Conservation (phyloP, 2,888 invertebrate genomes). For the Saturnia pavonia region DNA sequence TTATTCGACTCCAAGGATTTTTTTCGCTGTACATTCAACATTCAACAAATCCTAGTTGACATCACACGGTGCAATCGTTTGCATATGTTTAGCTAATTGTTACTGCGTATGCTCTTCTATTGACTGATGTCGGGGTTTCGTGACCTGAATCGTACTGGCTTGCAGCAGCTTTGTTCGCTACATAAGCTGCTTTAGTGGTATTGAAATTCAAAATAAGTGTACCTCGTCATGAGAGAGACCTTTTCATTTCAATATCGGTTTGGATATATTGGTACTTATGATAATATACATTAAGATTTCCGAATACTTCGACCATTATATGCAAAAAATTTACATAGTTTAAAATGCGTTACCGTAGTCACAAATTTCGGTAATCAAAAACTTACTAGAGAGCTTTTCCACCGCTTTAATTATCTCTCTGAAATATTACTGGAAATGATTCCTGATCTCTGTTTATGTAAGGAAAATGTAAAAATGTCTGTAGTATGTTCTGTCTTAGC, state of each 20-base stretch:
- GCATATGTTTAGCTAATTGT: slow-evolving; percentile 54
- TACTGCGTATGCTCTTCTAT: slow-evolving; percentile 27
- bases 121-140: slow-evolving; percentile 19
- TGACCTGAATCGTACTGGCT: slow-evolving; percentile 18
- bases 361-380: too few relatives aligned
- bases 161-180: background rate
- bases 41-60: slow-evolving; percentile 45
- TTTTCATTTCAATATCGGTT: too few relatives aligned
- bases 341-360: too few relatives aligned
- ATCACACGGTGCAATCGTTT: slow-evolving; percentile 46
- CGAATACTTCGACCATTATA: background rate
- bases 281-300: background rate
- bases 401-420: too few relatives aligned
- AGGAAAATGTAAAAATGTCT: too few relatives aligned
- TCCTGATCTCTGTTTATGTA: too few relatives aligned
- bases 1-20: slow-evolving; percentile 16
- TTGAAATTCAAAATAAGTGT: background rate
- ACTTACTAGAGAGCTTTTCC: too few relatives aligned
- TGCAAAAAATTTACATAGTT: background rate
- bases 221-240: background rate
- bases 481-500: too few relatives aligned
- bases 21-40: slow-evolving; percentile 40
- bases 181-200: background rate
- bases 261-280: too few relatives aligned
- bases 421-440: too few relatives aligned